phyloP scores from a whole-genome alignment of 2,888 invertebrate genomes.

The Axea sp. region DNA sequence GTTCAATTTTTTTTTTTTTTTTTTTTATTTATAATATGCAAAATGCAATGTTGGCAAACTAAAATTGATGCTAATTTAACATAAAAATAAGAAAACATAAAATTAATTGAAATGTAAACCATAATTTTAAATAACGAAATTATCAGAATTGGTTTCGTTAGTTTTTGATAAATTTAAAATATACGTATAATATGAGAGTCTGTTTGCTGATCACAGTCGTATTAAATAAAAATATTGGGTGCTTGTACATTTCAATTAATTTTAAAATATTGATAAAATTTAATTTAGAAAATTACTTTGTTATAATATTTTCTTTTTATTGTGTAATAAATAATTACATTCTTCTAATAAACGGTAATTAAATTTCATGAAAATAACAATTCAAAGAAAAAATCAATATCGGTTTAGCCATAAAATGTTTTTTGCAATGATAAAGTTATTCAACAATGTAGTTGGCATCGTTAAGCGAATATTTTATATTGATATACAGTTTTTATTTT shows the following conservation, averaged over 20 bases:
- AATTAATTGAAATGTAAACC: no score
- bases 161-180: no score
- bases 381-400: no score
- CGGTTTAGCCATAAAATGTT: slow-evolving; percentile 6
- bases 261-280: slow-evolving; percentile 15
- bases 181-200: no score
- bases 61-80: slow-evolving; percentile 3
- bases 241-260: not conserved
- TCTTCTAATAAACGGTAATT: no score
- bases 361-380: not conserved
- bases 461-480: slow-evolving; percentile 12
- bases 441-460: slow-evolving; percentile 7
- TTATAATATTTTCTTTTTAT: no score
- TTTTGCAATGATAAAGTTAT: slow-evolving; percentile 3
- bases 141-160: no score
- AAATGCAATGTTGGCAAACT: not conserved
- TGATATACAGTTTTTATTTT: slow-evolving; percentile 8
- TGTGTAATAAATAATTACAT: no score
- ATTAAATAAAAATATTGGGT: no score
- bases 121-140: no score
- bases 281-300: no score
- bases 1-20: slow-evolving; percentile 3
- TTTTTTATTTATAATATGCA: slow-evolving; percentile 2
- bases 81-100: not conserved
- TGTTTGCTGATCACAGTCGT: no score